Base-by-base conservation (phyloP, 2,888 invertebrate species). In the Azorinus chamasolen region DNA sequence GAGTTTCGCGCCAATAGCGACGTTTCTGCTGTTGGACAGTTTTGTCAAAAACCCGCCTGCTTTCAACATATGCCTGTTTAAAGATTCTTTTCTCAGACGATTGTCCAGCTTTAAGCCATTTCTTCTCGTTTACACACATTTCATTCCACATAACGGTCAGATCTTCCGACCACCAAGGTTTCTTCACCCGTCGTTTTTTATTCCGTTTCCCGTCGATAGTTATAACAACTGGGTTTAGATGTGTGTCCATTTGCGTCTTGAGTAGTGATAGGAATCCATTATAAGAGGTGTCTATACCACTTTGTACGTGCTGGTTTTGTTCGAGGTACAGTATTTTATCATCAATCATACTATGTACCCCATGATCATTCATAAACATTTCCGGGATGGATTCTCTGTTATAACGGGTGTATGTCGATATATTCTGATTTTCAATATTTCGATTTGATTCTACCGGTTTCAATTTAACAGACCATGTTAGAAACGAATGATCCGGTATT, bases 1-100 rank as follows among this genome's bases (percentile, higher is more conserved):
- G 37, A 16, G 37, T 55, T 37, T 55, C 55, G 27, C n/a, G 27
- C 37, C 55, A 55, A 25, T 37, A 55, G 27, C 37, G 55, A 16
- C 55, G 5, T 37, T 55, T 55, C 3, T 25, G 51, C 22, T 22
- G 20, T n/a, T 55, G 55, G 3, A 25, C 55, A 37, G 16, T 37
- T 37, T 27, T 55, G 20, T 55, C 55, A 55, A 55, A 55, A 8
- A 16, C 18, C 18, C 18, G 10, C 8, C 48, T 48, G 18, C 48
- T 48, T 18, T 48, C 14, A 10, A 48, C 18, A 18, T 8, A 48
- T 48, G 8, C 48, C 8, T 16, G 48, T 6, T 18, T 16, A 12
- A 41, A 41, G 41, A 12, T 41, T 41, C 10, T 12, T 14, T 41
- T 41, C 41, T 12, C 10, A 8, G 41, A 8, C 14, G 8, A 12